Evolutionary conservation across 2,113 vertebrate genomes (phyloP).

Genomic region (Athene noctua): DNA sequence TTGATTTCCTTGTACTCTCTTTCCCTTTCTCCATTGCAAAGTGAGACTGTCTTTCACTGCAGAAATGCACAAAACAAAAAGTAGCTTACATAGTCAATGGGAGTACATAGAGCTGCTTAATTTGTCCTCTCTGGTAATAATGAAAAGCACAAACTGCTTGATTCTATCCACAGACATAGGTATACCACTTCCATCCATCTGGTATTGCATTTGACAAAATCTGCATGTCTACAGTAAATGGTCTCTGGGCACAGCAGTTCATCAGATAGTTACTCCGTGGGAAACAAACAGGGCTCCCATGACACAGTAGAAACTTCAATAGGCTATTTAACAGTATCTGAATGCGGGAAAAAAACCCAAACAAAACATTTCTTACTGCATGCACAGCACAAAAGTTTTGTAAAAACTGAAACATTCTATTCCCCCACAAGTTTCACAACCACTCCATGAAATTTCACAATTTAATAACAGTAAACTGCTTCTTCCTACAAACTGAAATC

Average conservation of each 20-base stretch:
- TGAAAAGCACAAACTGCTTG: not conserved
- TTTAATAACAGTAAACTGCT: not conserved
- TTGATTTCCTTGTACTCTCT: not conserved
- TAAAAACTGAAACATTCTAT: not conserved
- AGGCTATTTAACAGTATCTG: not conserved
- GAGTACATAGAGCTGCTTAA: not conserved
- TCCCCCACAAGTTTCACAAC: not conserved
- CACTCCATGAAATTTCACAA: not conserved
- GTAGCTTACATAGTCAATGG: not conserved
- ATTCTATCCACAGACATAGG: not conserved
- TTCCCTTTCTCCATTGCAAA: not conserved
- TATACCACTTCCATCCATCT: not conserved
- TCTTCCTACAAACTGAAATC: not conserved
- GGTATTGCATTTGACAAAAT: not conserved
- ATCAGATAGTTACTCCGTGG: not conserved
- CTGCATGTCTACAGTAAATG: not conserved
- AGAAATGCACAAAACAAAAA: not conserved
- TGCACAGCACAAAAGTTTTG: not conserved
- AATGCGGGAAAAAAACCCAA: rapidly evolving
- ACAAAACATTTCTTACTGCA: not conserved
- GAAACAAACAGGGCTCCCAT: not conserved
- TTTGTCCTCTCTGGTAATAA: not conserved
- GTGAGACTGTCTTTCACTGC: not conserved
- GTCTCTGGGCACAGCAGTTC: not conserved
- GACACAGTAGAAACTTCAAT: not conserved